Evolutionary conservation across 2,888 invertebrate species (phyloP).

Genomic region (Eledona agricola): DNA sequence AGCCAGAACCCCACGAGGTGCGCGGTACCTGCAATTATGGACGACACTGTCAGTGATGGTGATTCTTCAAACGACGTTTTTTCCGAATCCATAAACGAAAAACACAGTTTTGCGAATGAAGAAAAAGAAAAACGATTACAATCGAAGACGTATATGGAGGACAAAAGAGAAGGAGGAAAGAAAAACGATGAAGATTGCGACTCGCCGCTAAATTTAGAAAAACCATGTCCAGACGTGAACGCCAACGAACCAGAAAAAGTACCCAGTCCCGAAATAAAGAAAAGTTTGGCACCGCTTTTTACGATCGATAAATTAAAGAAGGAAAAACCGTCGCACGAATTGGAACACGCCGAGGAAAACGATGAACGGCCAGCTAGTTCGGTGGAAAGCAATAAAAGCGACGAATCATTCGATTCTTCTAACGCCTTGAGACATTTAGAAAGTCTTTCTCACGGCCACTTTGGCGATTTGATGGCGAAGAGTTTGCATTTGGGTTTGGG

Average conservation of each 20-base stretch:
- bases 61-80: slow-evolving; percentile 69
- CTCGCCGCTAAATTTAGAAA: slow-evolving; percentile 60
- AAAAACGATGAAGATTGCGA: slow-evolving; percentile 49
- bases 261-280: slow-evolving; percentile 57
- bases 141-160: slow-evolving; percentile 29
- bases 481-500: slow-evolving; percentile 60
- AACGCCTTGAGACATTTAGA: slow-evolving; percentile 81
- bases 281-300: slow-evolving; percentile 61
- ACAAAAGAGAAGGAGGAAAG: slow-evolving; percentile 49
- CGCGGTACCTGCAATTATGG: slow-evolving; percentile 68
- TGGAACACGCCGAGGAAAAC: slow-evolving; percentile 57
- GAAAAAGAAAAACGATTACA: slow-evolving; percentile 41
- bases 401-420: slow-evolving; percentile 70
- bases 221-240: slow-evolving; percentile 63
- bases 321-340: slow-evolving; percentile 56
- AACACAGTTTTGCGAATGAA: slow-evolving; percentile 43
- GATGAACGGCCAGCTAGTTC: slow-evolving; percentile 64
- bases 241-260: slow-evolving; percentile 60
- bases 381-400: slow-evolving; percentile 67
- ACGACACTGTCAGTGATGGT: slow-evolving; percentile 68
- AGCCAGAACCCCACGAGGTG: slow-evolving; percentile 87
- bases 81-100: slow-evolving; percentile 49
- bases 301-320: slow-evolving; percentile 60
- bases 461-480: slow-evolving; percentile 66
- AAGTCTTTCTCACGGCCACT: slow-evolving; percentile 81